Evolutionary conservation across 1,140 invertebrate genomes (phyloP).

Genomic region (Anastrepha ludens): DNA sequence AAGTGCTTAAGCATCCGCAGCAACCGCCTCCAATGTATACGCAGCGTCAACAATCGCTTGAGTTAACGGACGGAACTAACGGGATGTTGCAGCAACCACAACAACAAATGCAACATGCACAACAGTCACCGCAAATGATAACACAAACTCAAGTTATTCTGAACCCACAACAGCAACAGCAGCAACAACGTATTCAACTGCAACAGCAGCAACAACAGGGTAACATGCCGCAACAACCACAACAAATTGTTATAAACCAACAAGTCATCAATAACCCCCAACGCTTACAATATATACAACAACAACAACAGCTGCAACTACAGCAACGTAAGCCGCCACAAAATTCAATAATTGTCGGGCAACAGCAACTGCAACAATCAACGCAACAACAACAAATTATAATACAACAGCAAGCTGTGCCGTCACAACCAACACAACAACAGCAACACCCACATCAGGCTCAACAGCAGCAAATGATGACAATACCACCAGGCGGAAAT

Average conservation of each 20-base stretch:
- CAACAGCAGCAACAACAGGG: conserved; percentile 65
- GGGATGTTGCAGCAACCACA: conserved; percentile 55
- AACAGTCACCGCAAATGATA: conserved; percentile 61
- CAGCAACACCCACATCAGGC: conserved; percentile 58
- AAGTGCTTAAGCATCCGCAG: conserved; percentile 61
- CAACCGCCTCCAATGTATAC: conserved; percentile 59
- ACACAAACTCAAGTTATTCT: conserved; percentile 54
- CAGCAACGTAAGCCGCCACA: conserved; percentile 63
- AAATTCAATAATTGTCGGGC: conserved; percentile 54
- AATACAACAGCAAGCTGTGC: conserved; percentile 62
- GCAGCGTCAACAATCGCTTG: conserved; percentile 51
- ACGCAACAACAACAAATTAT: conserved; percentile 65
- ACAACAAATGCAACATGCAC: conserved; percentile 63
- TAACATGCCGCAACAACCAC: conserved; percentile 61
- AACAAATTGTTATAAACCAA: conserved; percentile 72
- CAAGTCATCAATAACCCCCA: conserved; percentile 68
- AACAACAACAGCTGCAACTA: conserved; percentile 66
- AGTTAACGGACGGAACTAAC: conserved; percentile 11
- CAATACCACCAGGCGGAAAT: conserved; percentile 42
- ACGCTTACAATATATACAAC: conserved; percentile 69
- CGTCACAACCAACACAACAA: conserved; percentile 56
- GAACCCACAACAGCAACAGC: conserved; percentile 59
- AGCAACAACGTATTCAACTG: conserved; percentile 63
- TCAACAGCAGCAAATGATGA: conserved; percentile 56
- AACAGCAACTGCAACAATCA: conserved; percentile 61